Evolutionary conservation across 2,797 vertebrate genomes (phyloP).

Genomic region (Poeciliopsis paucimaculata): DNA sequence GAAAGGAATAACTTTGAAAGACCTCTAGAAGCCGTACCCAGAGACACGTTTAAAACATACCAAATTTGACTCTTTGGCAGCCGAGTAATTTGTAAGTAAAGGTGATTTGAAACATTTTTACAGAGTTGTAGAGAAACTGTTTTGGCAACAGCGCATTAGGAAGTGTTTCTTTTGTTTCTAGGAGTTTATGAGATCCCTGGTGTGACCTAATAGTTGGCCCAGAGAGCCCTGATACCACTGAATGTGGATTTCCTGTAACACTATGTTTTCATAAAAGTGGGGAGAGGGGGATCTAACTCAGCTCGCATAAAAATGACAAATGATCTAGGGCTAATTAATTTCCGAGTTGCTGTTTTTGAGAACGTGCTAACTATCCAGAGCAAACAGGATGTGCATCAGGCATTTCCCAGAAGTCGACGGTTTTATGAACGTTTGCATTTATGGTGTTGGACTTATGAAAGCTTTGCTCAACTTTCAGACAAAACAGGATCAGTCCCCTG

Average conservation of each 20-base stretch:
- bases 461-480: conserved; percentile 10
- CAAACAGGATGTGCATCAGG: conserved; percentile 25
- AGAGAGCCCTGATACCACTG: conserved; percentile 36
- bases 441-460: conserved; percentile 11
- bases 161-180: conserved; percentile 34
- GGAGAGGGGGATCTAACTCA: conserved; percentile 17
- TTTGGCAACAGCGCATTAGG: conserved; percentile 36
- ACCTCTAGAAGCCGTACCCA: background rate
- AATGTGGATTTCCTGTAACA: conserved; percentile 34
- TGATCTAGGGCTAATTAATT: conserved; percentile 38
- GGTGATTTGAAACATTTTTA: conserved; percentile 20
- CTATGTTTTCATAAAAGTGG: conserved; percentile 32
- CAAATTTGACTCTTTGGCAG: background rate
- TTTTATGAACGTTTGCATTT: conserved; percentile 37
- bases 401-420: conserved; percentile 3
- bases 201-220: conserved; percentile 36
- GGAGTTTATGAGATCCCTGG: conserved; percentile 36
- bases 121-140: conserved; percentile 12
- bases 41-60: background rate
- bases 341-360: conserved; percentile 44
- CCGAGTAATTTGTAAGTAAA: conserved; percentile 30
- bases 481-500: conserved; percentile 12
- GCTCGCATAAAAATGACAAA: conserved; percentile 44
- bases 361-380: conserved; percentile 36
- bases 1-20: background rate